A percentile compares a stretch with the other conserved stretches of the same genome.
phyloP scores from a whole-genome alignment of 2,113 vertebrate species.

The Myrmophylax atrothorax region DNA sequence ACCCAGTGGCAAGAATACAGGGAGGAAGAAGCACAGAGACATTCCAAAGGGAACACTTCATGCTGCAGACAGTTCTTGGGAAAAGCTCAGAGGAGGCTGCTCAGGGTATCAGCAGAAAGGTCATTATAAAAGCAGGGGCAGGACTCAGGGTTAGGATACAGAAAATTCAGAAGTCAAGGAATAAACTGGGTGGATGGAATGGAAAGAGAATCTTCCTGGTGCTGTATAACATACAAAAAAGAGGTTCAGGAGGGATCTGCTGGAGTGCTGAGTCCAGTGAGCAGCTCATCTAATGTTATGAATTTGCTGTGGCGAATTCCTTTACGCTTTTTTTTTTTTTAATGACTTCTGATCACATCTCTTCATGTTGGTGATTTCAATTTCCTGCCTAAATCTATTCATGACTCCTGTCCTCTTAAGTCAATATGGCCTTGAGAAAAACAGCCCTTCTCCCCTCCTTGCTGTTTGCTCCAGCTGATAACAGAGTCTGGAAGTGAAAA shows the following conservation, averaged over 20 bases:
- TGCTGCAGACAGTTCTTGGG: neutral
- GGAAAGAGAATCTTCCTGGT: neutral
- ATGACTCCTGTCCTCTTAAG: neutral
- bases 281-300: neutral
- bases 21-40: neutral
- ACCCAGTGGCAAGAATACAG: too few relatives aligned
- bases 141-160: neutral
- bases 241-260: neutral
- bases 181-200: neutral
- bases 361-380: neutral
- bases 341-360: neutral
- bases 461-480: slow-evolving; percentile 10
- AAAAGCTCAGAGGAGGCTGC: neutral
- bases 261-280: neutral
- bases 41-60: rapidly evolving
- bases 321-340: too few relatives aligned
- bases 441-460: neutral
- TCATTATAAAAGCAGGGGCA: neutral
- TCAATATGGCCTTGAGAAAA: neutral
- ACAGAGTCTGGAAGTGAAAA: neutral
- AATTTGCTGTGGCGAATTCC: neutral
- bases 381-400: slow-evolving; percentile 35
- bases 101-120: neutral
- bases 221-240: neutral
- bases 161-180: neutral